Evolutionary conservation across 2,113 vertebrate species (phyloP).

Genomic region (Chitala chitala): DNA sequence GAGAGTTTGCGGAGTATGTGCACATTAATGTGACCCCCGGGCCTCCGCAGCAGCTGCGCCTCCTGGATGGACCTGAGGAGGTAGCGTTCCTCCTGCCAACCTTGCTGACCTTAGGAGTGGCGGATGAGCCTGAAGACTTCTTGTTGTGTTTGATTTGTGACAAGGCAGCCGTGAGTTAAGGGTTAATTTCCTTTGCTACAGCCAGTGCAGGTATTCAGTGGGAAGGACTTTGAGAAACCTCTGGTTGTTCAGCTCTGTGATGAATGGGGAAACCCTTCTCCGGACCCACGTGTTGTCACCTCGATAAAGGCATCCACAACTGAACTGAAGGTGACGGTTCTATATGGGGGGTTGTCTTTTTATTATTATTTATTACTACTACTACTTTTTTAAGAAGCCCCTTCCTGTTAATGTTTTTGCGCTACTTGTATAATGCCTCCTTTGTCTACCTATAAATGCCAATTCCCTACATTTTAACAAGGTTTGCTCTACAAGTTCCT

Average conservation of each 20-base stretch:
- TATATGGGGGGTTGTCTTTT: not conserved
- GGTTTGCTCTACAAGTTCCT: no score
- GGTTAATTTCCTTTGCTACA: conserved; percentile 42
- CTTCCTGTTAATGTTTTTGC: no score
- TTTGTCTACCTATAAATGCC: no score
- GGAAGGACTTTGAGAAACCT: conserved; percentile 61
- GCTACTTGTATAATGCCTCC: no score
- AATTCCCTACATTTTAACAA: no score
- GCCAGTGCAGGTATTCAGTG: conserved; percentile 76
- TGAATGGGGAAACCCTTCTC: conserved; percentile 75
- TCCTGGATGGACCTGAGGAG: conserved; percentile 61
- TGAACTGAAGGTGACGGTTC: conserved; percentile 46
- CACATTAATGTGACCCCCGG: conserved; percentile 71
- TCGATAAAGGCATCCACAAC: conserved; percentile 40
- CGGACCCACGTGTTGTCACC: conserved; percentile 72
- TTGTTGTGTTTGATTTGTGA: no score
- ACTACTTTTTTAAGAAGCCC: no score
- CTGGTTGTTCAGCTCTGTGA: conserved; percentile 79
- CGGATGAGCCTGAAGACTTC: no score
- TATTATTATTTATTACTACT: no score
- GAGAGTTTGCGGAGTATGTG: conserved; percentile 61
- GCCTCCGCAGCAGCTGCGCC: conserved; percentile 63
- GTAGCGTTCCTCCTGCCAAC: conserved; percentile 29
- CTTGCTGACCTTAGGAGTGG: not conserved
- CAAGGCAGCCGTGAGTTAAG: no score